phyloP scores from a whole-genome alignment of 2,797 vertebrate genomes.

The Denticeps clupeoides region DNA sequence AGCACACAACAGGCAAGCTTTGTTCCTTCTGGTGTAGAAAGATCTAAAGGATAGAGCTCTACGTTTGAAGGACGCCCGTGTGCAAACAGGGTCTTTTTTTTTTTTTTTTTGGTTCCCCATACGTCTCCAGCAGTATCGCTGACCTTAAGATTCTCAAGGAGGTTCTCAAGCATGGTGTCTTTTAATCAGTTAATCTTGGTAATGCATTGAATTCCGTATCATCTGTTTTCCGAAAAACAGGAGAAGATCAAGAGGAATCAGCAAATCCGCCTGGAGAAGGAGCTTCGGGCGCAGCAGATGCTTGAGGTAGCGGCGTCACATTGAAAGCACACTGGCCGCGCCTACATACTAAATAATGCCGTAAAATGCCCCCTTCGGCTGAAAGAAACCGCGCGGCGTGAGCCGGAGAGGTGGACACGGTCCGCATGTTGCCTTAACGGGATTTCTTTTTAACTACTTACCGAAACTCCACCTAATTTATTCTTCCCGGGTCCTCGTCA shows the following conservation, averaged over 20 bases:
- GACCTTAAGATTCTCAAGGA: neutral
- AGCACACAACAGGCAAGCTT: neutral
- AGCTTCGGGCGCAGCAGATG: slow-evolving; percentile 90
- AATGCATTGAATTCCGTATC: slow-evolving; percentile 43
- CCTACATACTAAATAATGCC: slow-evolving; percentile 36
- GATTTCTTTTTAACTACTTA: slow-evolving; percentile 55
- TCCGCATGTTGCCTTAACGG: slow-evolving; percentile 46
- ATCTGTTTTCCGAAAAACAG: slow-evolving; percentile 44
- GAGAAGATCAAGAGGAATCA: slow-evolving; percentile 96
- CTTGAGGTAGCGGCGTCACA: slow-evolving; percentile 74
- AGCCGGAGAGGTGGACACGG: slow-evolving; percentile 48
- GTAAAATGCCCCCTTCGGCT: slow-evolving; percentile 39
- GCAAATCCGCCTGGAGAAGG: slow-evolving; percentile 92
- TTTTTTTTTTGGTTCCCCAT: neutral
- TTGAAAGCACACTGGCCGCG: slow-evolving; percentile 44
- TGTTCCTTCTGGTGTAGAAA: neutral
- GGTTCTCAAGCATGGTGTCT: neutral
- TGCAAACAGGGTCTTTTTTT: slow-evolving; percentile 1
- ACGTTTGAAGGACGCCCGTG: neutral
- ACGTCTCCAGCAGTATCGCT: neutral
- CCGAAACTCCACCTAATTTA: slow-evolving; percentile 50
- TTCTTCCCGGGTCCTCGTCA: slow-evolving; percentile 41
- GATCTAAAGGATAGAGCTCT: neutral
- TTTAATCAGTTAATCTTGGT: neutral
- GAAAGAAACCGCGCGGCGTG: too few relatives aligned